These are phyloP conservation scores for Malacoctenus gilli DNA, from an alignment of 2,797 vertebrate species.

Conservation along the genomic window DNA sequence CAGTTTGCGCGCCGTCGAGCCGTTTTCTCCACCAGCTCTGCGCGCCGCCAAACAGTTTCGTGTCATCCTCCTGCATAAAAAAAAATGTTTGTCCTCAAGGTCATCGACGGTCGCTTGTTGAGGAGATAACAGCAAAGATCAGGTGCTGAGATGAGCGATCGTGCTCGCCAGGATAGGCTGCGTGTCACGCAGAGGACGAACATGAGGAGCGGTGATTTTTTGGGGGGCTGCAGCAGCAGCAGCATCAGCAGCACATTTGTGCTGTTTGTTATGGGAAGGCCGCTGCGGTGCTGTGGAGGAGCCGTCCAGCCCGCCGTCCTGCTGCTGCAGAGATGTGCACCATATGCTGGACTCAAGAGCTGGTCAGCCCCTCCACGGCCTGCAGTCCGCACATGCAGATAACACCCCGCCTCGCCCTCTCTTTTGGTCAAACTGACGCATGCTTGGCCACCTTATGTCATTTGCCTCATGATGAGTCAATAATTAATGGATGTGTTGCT, in stretches of 20 bases:
- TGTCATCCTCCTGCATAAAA: conserved; percentile 54
- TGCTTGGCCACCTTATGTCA: conserved; percentile 42
- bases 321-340: conserved; percentile 59
- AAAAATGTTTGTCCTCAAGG: conserved; percentile 79
- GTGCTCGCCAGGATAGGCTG: neutral
- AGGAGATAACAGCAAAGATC: conserved; percentile 24
- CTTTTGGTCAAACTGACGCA: conserved; percentile 41
- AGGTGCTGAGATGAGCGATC: conserved; percentile 6
- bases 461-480: conserved; percentile 52
- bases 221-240: conserved; percentile 52
- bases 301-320: conserved; percentile 46
- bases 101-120: conserved; percentile 70
- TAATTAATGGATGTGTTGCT: conserved; percentile 50
- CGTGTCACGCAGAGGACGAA: conserved; percentile 14
- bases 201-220: conserved; percentile 45
- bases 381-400: conserved; percentile 20
- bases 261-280: conserved; percentile 64
- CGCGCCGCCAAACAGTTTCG: conserved; percentile 39
- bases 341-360: conserved; percentile 38
- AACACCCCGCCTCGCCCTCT: conserved; percentile 31
- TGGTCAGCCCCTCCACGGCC: conserved; percentile 25
- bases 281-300: conserved; percentile 65
- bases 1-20: conserved; percentile 39
- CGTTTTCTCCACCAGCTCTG: neutral
- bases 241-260: conserved; percentile 51